Base-by-base conservation (phyloP, 2,888 invertebrate species). In the Drosophila antonietae region DNA sequence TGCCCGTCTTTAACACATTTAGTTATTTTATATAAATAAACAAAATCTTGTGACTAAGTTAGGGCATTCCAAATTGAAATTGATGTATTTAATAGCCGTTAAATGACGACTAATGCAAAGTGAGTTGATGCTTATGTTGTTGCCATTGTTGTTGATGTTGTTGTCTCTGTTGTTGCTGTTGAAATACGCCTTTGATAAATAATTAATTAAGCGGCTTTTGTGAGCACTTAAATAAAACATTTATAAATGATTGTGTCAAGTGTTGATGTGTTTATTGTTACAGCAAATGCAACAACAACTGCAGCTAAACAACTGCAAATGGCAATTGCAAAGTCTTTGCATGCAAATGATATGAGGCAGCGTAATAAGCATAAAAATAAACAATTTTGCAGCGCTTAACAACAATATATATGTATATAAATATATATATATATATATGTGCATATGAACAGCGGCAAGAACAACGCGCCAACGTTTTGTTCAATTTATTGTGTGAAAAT, bases 401-500 rank as follows among this genome's bases (percentile, higher is more conserved):
- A 88, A 62, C 77, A 76, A 66, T 53, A 63, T 55, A 52, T 49
- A 60, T 47, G 39, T 39, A 33, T 28, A 18, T 33, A n/a, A 37
- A 64, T 59, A 64, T 37, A 44, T 62, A 14, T 23, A 20, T 37
- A 44, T 62, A 23, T 14, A 44, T 15, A 46, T 9, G 20, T 33
- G 4, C 7, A 65, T 55, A 31, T 61, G 35, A 68, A 59, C 67
- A 23, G 1, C 23, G 15, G 46, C 46, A 15, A 46, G 28, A 61
- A 65, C 67, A 73, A 35, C 65, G 59, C 31, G 51, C 57, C 59
- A 70, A 62, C 89, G 89, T 87, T 87, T 87, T 87, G 89, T 87
- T 75, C 84, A 89, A 89, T 89, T 89, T 89, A 87, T 82, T 90
- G 89, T 90, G 89, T 87, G 90, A 89, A 89, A 87, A 90, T 81